A percentile compares a stretch with the other conserved stretches of the same genome.
Evolutionary conservation across 1,140 invertebrate species (phyloP).

Genomic region (Centruroides vittatus): DNA sequence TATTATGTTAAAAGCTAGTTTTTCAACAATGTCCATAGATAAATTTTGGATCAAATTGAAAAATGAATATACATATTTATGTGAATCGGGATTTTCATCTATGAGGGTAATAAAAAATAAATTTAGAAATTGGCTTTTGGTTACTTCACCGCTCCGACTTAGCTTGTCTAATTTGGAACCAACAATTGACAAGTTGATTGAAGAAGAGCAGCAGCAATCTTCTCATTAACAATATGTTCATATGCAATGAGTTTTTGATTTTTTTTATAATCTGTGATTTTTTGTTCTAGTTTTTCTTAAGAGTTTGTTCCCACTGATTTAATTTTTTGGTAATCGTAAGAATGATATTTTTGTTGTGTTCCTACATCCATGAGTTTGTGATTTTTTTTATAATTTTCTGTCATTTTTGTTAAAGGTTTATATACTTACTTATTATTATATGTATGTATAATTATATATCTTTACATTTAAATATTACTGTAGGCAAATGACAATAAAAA

Average conservation of each 20-base stretch:
- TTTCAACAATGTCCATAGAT: conserved; percentile 1
- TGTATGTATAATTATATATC: not conserved
- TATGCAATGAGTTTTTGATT: not conserved
- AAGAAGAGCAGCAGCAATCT: too few relatives aligned
- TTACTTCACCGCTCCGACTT: too few relatives aligned
- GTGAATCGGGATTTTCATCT: not conserved
- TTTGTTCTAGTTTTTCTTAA: too few relatives aligned
- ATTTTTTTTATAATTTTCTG: not conserved
- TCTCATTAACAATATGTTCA: not conserved
- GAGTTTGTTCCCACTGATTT: too few relatives aligned
- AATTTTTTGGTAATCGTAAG: too few relatives aligned
- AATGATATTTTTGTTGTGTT: too few relatives aligned
- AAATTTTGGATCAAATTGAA: not conserved
- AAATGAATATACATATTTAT: conserved; percentile 2
- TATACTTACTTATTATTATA: not conserved
- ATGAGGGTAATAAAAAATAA: not conserved
- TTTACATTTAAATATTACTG: conserved; percentile 1
- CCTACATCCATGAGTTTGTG: too few relatives aligned
- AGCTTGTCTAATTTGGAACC: not conserved
- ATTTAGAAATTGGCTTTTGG: not conserved
- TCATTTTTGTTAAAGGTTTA: conserved; percentile 1
- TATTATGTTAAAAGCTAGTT: not conserved
- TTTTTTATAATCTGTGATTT: too few relatives aligned
- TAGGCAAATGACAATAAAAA: conserved; percentile 3
- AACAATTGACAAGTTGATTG: not conserved